Evolutionary conservation across 2,888 invertebrate species (phyloP).

Genomic region (Agonopterix alstromeriana): DNA sequence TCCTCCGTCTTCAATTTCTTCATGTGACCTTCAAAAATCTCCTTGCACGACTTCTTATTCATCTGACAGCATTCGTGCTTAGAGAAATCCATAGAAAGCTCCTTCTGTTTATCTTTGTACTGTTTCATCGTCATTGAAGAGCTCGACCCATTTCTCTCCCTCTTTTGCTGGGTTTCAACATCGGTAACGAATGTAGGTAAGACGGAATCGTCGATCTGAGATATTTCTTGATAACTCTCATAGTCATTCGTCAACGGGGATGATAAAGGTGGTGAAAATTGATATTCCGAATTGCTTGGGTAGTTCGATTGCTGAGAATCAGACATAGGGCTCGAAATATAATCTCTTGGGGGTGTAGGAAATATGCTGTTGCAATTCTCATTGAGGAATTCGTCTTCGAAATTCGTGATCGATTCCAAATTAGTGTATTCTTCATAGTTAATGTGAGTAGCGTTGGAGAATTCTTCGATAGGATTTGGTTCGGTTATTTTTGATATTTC

Average conservation of each 20-base stretch:
- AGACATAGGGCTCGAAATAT: slow-evolving; percentile 43
- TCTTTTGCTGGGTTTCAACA: slow-evolving; percentile 20
- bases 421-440: slow-evolving; percentile 22
- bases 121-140: slow-evolving; percentile 48
- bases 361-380: slow-evolving; percentile 18
- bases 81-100: slow-evolving; percentile 37
- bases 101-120: slow-evolving; percentile 58
- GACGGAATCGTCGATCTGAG: slow-evolving; percentile 24
- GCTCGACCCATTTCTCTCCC: slow-evolving; percentile 23
- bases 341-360: slow-evolving; percentile 51
- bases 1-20: slow-evolving; percentile 33
- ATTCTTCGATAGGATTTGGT: slow-evolving; percentile 27
- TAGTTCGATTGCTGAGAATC: slow-evolving; percentile 35
- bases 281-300: slow-evolving; percentile 33
- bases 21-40: slow-evolving; percentile 42
- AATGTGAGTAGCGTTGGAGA: slow-evolving; percentile 17
- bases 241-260: slow-evolving; percentile 43
- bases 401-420: slow-evolving; percentile 2
- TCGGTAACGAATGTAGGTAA: neutral
- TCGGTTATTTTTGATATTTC: slow-evolving; percentile 2
- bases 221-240: slow-evolving; percentile 51
- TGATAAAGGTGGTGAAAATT: slow-evolving; percentile 37
- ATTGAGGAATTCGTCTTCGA: slow-evolving; percentile 1
- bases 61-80: slow-evolving; percentile 52
- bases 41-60: slow-evolving; percentile 34